phyloP scores from a whole-genome alignment of 2,888 invertebrate species.

The Nipponacmea schrenckii region DNA sequence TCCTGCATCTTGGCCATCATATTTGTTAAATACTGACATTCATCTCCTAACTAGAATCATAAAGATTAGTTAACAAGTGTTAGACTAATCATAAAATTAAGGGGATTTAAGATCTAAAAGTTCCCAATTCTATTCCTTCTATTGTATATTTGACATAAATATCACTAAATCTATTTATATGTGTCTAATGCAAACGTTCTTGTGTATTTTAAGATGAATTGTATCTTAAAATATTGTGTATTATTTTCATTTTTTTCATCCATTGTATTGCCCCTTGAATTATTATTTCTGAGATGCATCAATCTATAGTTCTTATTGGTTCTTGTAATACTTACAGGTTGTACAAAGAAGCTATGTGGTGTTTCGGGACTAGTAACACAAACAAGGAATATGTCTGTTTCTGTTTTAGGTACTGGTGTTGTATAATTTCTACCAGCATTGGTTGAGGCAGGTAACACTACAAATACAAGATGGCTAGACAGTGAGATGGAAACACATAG shows the following conservation, averaged over 20 bases:
- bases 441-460: background rate
- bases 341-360: constrained; percentile 77
- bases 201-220: too few relatives aligned
- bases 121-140: background rate
- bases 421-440: constrained; percentile 35
- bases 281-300: background rate
- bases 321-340: constrained; percentile 70
- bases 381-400: constrained; percentile 70
- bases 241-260: too few relatives aligned
- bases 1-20: constrained; percentile 70
- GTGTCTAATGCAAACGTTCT: too few relatives aligned
- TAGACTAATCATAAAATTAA: constrained; percentile 7
- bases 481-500: background rate
- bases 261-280: too few relatives aligned
- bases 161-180: too few relatives aligned
- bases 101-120: background rate
- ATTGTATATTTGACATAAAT: too few relatives aligned
- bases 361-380: constrained; percentile 74
- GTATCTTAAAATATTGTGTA: too few relatives aligned
- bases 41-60: constrained; percentile 48
- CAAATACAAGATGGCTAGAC: background rate
- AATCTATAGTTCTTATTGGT: background rate
- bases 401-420: constrained; percentile 37
- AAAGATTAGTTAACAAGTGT: too few relatives aligned
- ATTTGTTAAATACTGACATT: constrained; percentile 66